These are phyloP conservation scores for Tenodera sinensis DNA, from an alignment of 2,888 invertebrate genomes.

Conservation along the genomic window DNA sequence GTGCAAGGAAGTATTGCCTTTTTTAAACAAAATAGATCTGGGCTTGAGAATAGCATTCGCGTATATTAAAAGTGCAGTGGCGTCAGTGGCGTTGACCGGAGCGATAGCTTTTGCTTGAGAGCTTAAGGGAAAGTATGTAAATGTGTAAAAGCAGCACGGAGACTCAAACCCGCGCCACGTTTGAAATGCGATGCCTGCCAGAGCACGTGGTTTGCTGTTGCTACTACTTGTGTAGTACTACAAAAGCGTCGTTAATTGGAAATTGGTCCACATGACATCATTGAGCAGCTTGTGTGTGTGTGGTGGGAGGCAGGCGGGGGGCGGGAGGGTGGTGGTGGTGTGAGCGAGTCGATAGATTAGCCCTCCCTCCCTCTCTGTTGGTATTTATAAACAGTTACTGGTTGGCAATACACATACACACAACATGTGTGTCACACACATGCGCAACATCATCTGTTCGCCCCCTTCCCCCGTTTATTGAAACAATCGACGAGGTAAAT, in stretches of 20 bases:
- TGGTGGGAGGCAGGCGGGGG: too few species aligned
- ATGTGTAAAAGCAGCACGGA: not conserved
- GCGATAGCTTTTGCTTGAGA: too few species aligned
- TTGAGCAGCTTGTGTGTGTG: not conserved
- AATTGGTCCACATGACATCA: not conserved
- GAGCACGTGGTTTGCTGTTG: not conserved
- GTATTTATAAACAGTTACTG: conserved; percentile 15
- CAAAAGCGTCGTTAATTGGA: not conserved
- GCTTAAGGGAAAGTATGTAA: not conserved
- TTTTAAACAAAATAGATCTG: too few species aligned
- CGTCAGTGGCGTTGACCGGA: too few species aligned
- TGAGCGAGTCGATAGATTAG: not conserved
- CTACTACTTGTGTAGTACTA: not conserved
- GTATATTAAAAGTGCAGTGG: too few species aligned
- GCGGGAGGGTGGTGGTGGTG: not conserved
- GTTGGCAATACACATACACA: not conserved
- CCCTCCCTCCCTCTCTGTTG: not conserved
- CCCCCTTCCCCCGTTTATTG: conserved; percentile 6
- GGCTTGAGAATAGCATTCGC: too few species aligned
- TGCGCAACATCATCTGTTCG: not conserved
- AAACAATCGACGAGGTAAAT: conserved; percentile 12
- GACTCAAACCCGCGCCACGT: not conserved
- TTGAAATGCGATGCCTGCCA: too few species aligned
- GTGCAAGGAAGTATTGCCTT: too few species aligned
- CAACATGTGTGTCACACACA: conserved; percentile 3